Percentiles rank a stretch among this genome's conserved stretches.
Evolutionary conservation across 2,888 invertebrate genomes (phyloP).

Genomic region (Eristalis tenax): DNA sequence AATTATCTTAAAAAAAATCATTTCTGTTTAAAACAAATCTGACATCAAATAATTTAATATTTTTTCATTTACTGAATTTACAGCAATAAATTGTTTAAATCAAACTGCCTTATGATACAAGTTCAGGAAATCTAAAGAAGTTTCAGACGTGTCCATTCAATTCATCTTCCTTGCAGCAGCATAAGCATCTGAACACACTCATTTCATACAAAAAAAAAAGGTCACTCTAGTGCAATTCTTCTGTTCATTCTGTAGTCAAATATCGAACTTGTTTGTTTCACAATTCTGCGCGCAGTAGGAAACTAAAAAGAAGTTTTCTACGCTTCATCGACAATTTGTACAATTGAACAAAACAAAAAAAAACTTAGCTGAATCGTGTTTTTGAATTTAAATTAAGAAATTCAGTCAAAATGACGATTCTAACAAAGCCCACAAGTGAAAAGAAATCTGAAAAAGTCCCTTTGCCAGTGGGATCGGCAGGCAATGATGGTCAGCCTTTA

Average conservation of each 20-base stretch:
- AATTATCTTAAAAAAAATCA: too few relatives aligned
- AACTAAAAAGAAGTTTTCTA: neutral
- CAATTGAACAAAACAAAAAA: neutral
- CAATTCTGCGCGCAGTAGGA: slow-evolving; percentile 8
- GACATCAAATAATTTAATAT: too few relatives aligned
- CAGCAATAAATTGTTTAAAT: too few relatives aligned
- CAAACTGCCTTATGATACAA: too few relatives aligned
- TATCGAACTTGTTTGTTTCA: slow-evolving; percentile 61
- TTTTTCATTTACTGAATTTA: too few relatives aligned
- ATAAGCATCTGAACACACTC: neutral
- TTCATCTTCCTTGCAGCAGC: neutral
- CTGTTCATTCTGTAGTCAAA: slow-evolving; percentile 37
- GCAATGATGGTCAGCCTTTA: slow-evolving; percentile 72
- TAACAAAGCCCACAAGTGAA: slow-evolving; percentile 88
- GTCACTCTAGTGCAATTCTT: slow-evolving; percentile 46
- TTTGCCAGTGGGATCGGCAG: slow-evolving; percentile 84
- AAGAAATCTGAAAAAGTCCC: slow-evolving; percentile 87
- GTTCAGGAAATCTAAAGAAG: too few relatives aligned
- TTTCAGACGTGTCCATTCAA: neutral
- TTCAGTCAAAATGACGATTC: slow-evolving; percentile 87
- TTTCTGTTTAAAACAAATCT: too few relatives aligned
- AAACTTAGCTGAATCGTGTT: neutral
- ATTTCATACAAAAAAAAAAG: slow-evolving; percentile 24
- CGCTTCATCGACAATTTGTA: slow-evolving; percentile 3
- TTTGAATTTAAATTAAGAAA: neutral